Percentiles rank a stretch among this genome's conserved stretches.
These are phyloP conservation scores for Hecatera dysodea DNA, from an alignment of 2,888 invertebrate species.

Conservation along the genomic window DNA sequence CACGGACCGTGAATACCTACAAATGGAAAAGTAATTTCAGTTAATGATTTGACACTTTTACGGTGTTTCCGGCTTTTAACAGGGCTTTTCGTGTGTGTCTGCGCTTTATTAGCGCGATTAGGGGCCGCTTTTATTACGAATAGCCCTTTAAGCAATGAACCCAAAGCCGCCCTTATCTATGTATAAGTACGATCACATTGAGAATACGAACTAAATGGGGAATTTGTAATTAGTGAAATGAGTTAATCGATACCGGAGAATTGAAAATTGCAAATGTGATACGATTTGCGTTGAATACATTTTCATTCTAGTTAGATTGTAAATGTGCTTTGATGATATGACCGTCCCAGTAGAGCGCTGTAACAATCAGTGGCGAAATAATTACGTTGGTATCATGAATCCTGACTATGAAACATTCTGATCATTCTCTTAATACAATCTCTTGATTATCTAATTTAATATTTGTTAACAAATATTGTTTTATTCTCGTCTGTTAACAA, in stretches of 20 bases:
- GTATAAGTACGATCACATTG: conserved; percentile 48
- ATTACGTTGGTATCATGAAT: background rate
- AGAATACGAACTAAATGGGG: conserved; percentile 45
- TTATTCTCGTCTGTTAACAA: conserved; percentile 1
- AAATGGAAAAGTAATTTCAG: conserved; percentile 80
- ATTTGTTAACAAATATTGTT: conserved; percentile 15
- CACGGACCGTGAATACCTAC: conserved; percentile 65
- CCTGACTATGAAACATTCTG: conserved; percentile 8
- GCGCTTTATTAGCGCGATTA: conserved; percentile 80
- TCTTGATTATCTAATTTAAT: background rate
- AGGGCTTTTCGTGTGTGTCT: conserved; percentile 72
- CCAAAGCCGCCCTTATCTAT: conserved; percentile 68
- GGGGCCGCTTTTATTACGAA: conserved; percentile 81
- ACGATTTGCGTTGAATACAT: conserved; percentile 44
- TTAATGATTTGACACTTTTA: conserved; percentile 86
- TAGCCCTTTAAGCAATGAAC: conserved; percentile 80
- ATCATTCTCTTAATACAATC: background rate
- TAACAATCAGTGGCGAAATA: background rate
- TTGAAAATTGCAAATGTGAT: conserved; percentile 50
- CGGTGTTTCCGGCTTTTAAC: conserved; percentile 76
- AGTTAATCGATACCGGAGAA: conserved; percentile 47
- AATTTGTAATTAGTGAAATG: conserved; percentile 59
- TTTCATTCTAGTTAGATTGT: conserved; percentile 33
- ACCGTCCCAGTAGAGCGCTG: background rate
- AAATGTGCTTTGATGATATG: conserved; percentile 22